Evolutionary conservation across 1,140 invertebrate genomes (phyloP), one percentile per base, ranked within the genome.

Genomic region (Lepidurus arcticus): DNA sequence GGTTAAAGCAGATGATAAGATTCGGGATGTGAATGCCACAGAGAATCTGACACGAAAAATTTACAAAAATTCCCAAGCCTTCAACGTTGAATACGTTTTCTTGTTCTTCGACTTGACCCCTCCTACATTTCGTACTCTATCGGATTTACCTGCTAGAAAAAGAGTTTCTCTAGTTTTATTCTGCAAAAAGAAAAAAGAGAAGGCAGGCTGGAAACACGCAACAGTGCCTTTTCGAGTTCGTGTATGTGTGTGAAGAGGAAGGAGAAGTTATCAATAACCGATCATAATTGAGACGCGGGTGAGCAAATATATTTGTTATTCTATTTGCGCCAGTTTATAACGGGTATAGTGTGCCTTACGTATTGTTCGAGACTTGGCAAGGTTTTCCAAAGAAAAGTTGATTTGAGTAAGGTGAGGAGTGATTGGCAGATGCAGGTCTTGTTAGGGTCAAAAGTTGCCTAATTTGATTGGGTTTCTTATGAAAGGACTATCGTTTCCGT

Each of bases 391-490:
- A 65, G 21, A 47, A 65, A 65, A 65, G 53, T 65, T n/a, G 21
- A 65, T 65, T 65, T 65, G 16, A 65, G 8, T 0, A 8, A 65
- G 21, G 53, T 65, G 53, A 13, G 16, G 13, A 65, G 13, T 16
- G 53, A 65, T 47, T 65, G n/a, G 53, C 53, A 65, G 53, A 65
- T 65, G 53, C 16, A 13, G 53, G 53, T 65, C 53, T 65, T 65
- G 53, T 65, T 65, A 65, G 53, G 21, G 53, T 65, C 53, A 65
- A 65, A 21, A 65, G 3, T 65, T 65, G 53, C 53, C 53, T 65
- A 65, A 65, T 65, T 65, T 65, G 21, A 21, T 65, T 65, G 0
- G 16, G 13, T 65, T 65, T 21, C 34, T 34, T 65, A n/a, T 65
- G 21, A 65, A 13, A n/a, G 9, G 53, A 16, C 53, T 13, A 65